phyloP scores from a whole-genome alignment of 1,140 invertebrate species.

The Heliconius hewitsoni region DNA sequence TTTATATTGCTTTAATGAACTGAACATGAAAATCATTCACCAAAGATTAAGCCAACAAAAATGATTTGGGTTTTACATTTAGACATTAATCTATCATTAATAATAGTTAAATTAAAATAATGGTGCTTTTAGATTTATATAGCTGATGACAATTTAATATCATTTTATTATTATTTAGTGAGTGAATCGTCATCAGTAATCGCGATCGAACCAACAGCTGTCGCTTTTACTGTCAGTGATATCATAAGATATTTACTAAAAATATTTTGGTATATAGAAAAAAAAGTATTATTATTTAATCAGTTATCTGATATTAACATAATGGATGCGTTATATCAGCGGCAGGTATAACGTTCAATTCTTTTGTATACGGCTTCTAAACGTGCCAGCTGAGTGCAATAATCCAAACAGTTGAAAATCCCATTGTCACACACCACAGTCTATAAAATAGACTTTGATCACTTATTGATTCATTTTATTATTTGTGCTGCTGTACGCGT shows the following conservation, averaged over 20 bases:
- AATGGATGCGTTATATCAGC: neutral
- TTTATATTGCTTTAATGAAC: neutral
- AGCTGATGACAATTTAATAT: neutral
- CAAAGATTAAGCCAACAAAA: neutral
- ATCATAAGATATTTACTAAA: too few relatives aligned
- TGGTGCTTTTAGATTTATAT: neutral
- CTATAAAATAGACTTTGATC: neutral
- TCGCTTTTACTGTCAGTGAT: too few relatives aligned
- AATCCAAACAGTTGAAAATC: conserved; percentile 2
- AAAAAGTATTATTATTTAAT: neutral
- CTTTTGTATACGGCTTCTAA: conserved; percentile 6
- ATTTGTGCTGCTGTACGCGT: neutral
- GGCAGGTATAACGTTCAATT: neutral
- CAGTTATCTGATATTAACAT: neutral
- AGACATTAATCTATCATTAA: neutral
- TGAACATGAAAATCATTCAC: neutral
- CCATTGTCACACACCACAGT: neutral
- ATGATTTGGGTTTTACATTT: neutral
- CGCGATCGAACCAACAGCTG: too few relatives aligned
- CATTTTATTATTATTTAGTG: neutral
- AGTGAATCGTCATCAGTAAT: too few relatives aligned
- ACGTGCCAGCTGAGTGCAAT: neutral
- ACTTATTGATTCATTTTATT: conserved; percentile 4
- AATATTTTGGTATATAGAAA: neutral
- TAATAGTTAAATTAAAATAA: neutral